Conservation (phyloP, 1,140 invertebrate genomes). For the Anagrus nilaparvatae region DNA sequence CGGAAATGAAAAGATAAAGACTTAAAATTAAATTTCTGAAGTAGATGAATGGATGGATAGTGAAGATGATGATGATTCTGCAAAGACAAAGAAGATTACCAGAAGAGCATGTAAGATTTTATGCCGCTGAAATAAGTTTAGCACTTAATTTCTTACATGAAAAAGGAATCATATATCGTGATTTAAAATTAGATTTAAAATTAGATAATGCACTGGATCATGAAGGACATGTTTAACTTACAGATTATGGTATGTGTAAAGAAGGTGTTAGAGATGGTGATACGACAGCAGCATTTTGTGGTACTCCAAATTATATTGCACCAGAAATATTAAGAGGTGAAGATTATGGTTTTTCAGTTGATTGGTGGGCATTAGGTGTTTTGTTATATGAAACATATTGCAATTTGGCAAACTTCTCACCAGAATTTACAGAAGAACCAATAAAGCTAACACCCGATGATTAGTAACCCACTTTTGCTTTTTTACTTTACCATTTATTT, state of each 20-base stretch:
- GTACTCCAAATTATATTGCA: conserved; percentile 98
- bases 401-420: conserved; percentile 97
- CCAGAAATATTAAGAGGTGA: conserved; percentile 94
- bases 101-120: conserved; percentile 92
- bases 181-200: conserved; percentile 96
- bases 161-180: conserved; percentile 94
- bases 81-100: conserved; percentile 86
- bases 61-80: no score
- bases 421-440: conserved; percentile 95
- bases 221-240: conserved; percentile 96
- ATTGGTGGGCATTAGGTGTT: conserved; percentile 94
- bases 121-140: conserved; percentile 95
- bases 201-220: conserved; percentile 98
- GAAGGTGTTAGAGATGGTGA: conserved; percentile 86
- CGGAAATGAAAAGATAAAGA: no score
- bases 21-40: no score
- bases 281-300: conserved; percentile 90
- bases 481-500: conserved; percentile 1
- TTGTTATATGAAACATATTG: conserved; percentile 89
- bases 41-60: no score
- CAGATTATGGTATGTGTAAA: conserved; percentile 97
- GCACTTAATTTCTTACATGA: conserved; percentile 97
- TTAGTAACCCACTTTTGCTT: conserved; percentile 58
- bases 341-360: conserved; percentile 89
- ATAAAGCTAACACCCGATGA: conserved; percentile 95